Conservation (phyloP, 1,140 invertebrate genomes). For the Zaprionus gabonicus region DNA sequence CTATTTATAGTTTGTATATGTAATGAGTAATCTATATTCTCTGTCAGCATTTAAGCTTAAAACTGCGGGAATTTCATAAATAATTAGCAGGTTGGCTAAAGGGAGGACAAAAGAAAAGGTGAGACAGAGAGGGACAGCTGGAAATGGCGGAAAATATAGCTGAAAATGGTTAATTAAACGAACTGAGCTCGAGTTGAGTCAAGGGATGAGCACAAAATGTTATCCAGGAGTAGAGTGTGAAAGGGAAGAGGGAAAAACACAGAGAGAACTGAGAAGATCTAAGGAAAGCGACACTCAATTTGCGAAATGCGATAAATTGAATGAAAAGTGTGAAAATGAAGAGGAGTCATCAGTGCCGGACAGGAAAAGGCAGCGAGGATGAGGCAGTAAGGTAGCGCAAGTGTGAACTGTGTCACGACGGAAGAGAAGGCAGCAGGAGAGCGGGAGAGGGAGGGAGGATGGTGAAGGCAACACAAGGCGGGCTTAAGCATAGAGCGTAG, state of each 20-base stretch:
- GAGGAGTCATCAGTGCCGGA: constrained; percentile 69
- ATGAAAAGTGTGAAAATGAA: constrained; percentile 83
- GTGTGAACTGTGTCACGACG: background rate
- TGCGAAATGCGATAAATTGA: constrained; percentile 81
- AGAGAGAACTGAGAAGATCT: constrained; percentile 48
- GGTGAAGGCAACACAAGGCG: background rate
- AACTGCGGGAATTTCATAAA: background rate
- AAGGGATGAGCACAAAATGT: constrained; percentile 4
- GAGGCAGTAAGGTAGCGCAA: constrained; percentile 1
- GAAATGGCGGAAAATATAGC: constrained; percentile 28
- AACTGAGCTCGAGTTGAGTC: constrained; percentile 7
- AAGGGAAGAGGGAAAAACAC: constrained; percentile 4
- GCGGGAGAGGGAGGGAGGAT: background rate
- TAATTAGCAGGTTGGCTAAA: background rate
- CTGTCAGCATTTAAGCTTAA: background rate
- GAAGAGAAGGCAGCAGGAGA: too few species aligned
- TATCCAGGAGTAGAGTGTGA: background rate
- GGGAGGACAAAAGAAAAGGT: background rate
- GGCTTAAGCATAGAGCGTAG: constrained; percentile 39
- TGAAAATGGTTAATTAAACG: constrained; percentile 21
- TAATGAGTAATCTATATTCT: too few species aligned
- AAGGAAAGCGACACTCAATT: constrained; percentile 77
- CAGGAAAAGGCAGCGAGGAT: background rate
- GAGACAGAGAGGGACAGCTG: background rate
- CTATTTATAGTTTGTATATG: background rate